Percentiles rank a stretch among this genome's conserved stretches.
These are phyloP conservation scores for Hofmannophila pseudospretella DNA, from an alignment of 2,888 invertebrate genomes.

Conservation along the genomic window DNA sequence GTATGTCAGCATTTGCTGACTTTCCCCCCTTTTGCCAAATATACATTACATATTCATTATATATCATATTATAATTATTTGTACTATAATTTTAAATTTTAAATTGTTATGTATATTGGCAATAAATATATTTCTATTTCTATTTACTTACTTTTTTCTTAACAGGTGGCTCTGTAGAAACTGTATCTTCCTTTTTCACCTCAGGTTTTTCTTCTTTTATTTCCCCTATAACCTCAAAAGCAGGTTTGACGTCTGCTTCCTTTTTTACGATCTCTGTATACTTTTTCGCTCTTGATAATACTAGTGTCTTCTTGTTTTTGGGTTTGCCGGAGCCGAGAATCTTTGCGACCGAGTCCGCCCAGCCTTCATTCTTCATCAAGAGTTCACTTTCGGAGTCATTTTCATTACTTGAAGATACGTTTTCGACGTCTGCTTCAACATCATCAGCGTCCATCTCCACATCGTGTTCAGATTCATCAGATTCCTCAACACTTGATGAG, in stretches of 20 bases:
- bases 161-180: slow-evolving; percentile 37
- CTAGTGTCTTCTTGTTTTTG: slow-evolving; percentile 84
- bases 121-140: no score
- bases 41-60: no score
- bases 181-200: slow-evolving; percentile 46
- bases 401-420: slow-evolving; percentile 21
- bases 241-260: slow-evolving; percentile 63
- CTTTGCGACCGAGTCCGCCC: slow-evolving; percentile 90
- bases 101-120: no score
- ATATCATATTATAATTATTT: no score
- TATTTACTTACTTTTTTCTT: slow-evolving; percentile 60
- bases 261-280: slow-evolving; percentile 72
- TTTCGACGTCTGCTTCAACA: slow-evolving; percentile 30
- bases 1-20: no score
- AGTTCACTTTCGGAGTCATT: slow-evolving; percentile 25
- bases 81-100: no score
- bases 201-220: slow-evolving; percentile 60
- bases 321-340: slow-evolving; percentile 86
- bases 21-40: no score
- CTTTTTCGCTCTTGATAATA: slow-evolving; percentile 89
- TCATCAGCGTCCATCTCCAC: slow-evolving; percentile 20
- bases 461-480: slow-evolving; percentile 44
- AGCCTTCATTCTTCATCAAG: slow-evolving; percentile 80
- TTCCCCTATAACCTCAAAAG: slow-evolving; percentile 84
- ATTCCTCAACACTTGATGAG: slow-evolving; percentile 42